Base-by-base conservation (phyloP, 2,113 vertebrate species). In the Cyanistes caeruleus region DNA sequence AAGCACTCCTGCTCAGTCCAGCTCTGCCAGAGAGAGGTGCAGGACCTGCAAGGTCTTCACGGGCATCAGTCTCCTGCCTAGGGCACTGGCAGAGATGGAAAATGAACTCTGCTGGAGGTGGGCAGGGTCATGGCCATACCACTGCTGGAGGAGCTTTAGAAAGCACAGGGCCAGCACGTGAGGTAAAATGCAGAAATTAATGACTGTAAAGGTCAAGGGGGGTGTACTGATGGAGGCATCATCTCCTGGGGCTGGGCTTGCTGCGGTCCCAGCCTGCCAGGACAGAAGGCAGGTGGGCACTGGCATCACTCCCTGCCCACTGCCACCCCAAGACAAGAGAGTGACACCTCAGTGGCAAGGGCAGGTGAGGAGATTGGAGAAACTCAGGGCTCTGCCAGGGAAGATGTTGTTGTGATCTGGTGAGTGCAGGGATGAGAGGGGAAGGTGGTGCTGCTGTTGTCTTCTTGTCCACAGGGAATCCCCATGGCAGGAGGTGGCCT, bases 111-210 rank as follows among this genome's bases (percentile, higher is more conserved):
- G 35, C 59, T 9, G 8, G n/a, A 83, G 21, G 33, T 17, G 30
- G 43, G 74, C 43, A 44, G 19, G 49, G 23, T 70, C 23, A 7
- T 0, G 23, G 51, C 52, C 0, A 0, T 43, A 33, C 37, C 15
- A 2, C 59, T 43, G 82, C 62, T 72, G 33, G 44, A 83, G 70
- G 84, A 68, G 55, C 48, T 84, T 59, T 22, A 43, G 39, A 43
- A 84, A 43, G 52, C 43, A 30, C 69, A 52, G 48, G 84, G 33
- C 20, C 43, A 33, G 64, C 44, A 35, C 15, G 5, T 35, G 74
- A 87, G 77, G 58, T 7, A 35, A 84, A 95, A 84, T 30, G 46
- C 77, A 84, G 84, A 74, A 78, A 81, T 80, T 48, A 90, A 70
- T 59, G 51, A 48, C 48, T 78, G 27, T 23, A 74, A 91, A 91